Conservation (phyloP, 2,797 vertebrate genomes). For the Sebastes trivittatus region DNA sequence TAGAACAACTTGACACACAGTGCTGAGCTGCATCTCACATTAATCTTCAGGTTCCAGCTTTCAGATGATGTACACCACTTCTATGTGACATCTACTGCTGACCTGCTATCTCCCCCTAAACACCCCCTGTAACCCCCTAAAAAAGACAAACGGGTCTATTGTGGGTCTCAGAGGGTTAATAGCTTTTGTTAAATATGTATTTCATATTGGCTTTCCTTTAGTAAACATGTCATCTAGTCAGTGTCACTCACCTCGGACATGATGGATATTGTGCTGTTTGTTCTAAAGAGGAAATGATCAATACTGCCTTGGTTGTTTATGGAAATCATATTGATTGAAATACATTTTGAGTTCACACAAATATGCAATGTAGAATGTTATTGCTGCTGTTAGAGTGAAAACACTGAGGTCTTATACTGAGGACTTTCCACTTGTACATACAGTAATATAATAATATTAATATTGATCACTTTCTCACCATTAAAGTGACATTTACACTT, state of each 20-base stretch:
- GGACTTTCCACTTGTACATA: not conserved
- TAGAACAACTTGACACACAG: too few relatives aligned
- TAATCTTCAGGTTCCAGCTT: too few relatives aligned
- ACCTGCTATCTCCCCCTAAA: too few relatives aligned
- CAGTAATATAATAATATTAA: not conserved
- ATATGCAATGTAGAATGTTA: not conserved
- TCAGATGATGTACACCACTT: too few relatives aligned
- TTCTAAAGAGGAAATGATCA: too few relatives aligned
- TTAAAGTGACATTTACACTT: not conserved
- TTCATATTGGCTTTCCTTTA: not conserved
- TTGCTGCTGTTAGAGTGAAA: not conserved
- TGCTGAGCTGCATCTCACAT: too few relatives aligned
- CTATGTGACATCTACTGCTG: too few relatives aligned
- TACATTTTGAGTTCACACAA: not conserved
- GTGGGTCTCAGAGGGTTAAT: not conserved
- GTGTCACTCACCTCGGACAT: slow-evolving; percentile 2
- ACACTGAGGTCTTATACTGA: not conserved
- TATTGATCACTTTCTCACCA: not conserved
- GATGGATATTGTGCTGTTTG: not conserved
- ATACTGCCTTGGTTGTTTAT: not conserved
- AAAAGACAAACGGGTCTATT: too few relatives aligned
- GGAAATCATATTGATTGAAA: slow-evolving; percentile 14
- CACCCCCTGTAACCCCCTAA: too few relatives aligned
- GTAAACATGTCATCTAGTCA: not conserved
- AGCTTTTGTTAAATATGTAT: not conserved